Percentiles rank a stretch among this genome's conserved stretches.
phyloP scores from a whole-genome alignment of 2,888 invertebrate genomes.

The Cheilosia pagana region DNA sequence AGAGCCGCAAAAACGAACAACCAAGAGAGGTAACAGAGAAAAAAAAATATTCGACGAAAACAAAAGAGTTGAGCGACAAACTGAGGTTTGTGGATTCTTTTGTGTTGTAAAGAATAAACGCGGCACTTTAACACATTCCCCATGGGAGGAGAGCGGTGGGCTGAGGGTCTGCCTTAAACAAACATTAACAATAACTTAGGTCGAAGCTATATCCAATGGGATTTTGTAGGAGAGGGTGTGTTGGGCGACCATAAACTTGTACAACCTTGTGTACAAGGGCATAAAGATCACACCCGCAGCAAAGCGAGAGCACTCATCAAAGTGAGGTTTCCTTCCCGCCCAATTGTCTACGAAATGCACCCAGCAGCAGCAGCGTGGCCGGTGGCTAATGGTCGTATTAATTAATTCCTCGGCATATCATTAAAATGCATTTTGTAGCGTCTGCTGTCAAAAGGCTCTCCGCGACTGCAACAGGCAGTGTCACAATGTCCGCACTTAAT shows the following conservation, averaged over 20 bases:
- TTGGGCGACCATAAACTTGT: conserved; percentile 2
- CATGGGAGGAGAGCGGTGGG: neutral
- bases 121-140: conserved; percentile 37
- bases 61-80: conserved; percentile 54
- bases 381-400: conserved; percentile 59
- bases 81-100: conserved; percentile 43
- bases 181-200: conserved; percentile 34
- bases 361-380: conserved; percentile 5
- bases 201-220: conserved; percentile 16
- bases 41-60: conserved; percentile 1
- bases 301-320: conserved; percentile 8
- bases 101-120: conserved; percentile 38
- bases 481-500: conserved; percentile 46
- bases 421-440: conserved; percentile 68
- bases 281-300: conserved; percentile 30
- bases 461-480: conserved; percentile 18
- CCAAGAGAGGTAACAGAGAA: too few species aligned
- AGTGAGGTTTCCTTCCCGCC: neutral
- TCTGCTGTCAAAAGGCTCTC: conserved; percentile 50
- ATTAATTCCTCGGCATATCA: conserved; percentile 67
- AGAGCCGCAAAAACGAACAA: neutral
- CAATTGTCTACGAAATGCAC: conserved; percentile 39
- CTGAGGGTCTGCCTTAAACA: neutral
- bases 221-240: conserved; percentile 17
- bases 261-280: conserved; percentile 7